A percentile compares a stretch with the other conserved stretches of the same genome.
phyloP scores from a whole-genome alignment of 2,797 vertebrate genomes.

The Typhlichthys subterraneus region DNA sequence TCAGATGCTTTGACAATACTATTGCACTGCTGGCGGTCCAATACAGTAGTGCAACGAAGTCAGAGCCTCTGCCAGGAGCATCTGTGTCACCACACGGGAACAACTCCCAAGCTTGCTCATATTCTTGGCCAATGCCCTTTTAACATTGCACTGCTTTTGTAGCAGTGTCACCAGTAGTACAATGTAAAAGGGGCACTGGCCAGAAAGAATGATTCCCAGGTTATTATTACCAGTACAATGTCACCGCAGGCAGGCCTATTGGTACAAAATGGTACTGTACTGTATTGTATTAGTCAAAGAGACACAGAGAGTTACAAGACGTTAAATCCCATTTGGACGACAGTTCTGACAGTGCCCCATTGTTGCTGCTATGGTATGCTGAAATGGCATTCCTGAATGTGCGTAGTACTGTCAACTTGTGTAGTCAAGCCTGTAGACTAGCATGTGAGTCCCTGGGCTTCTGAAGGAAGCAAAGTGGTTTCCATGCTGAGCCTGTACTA shows the following conservation, averaged over 20 bases:
- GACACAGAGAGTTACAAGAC: too few species aligned
- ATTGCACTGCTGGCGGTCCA: conserved; percentile 98
- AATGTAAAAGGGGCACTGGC: conserved; percentile 85
- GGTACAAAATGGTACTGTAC: too few species aligned
- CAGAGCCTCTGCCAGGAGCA: conserved; percentile 92
- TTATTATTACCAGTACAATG: neutral
- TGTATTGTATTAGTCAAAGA: too few species aligned
- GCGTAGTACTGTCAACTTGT: too few species aligned
- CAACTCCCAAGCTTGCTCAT: conserved; percentile 29
- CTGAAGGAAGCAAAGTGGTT: too few species aligned
- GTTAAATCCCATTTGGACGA: too few species aligned
- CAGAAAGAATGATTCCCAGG: conserved; percentile 59
- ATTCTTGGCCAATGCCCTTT: conserved; percentile 85
- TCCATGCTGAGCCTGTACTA: too few species aligned
- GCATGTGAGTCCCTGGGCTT: too few species aligned
- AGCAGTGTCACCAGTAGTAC: conserved; percentile 81
- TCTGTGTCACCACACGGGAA: neutral
- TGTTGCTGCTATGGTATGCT: too few species aligned
- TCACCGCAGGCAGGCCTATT: neutral
- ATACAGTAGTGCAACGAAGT: conserved; percentile 99
- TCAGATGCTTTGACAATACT: conserved; percentile 99
- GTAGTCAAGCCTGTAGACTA: too few species aligned
- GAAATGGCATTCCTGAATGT: too few species aligned
- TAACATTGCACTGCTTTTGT: conserved; percentile 87
- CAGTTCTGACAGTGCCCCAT: too few species aligned